phyloP scores from a whole-genome alignment of 2,888 invertebrate genomes.

The Ditula angustiorana region DNA sequence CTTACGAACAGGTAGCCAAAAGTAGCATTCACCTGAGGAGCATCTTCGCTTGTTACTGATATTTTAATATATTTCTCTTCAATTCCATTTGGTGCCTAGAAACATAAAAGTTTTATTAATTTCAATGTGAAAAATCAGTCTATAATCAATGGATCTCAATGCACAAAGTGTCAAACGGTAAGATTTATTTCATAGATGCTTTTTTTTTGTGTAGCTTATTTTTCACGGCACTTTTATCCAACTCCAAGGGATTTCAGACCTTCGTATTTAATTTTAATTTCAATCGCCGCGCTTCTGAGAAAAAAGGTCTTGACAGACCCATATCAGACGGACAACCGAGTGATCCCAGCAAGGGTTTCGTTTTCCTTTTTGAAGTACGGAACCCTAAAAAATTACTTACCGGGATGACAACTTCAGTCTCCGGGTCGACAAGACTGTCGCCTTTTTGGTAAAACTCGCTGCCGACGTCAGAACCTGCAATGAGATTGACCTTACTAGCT shows the following conservation, averaged over 20 bases:
- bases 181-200: too few relatives aligned
- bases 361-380: background rate
- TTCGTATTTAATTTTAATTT: too few relatives aligned
- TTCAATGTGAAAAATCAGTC: background rate
- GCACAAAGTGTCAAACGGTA: too few relatives aligned
- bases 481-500: background rate
- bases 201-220: too few relatives aligned
- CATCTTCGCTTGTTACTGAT: constrained; percentile 5
- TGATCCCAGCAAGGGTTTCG: too few relatives aligned
- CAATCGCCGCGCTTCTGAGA: too few relatives aligned
- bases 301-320: too few relatives aligned
- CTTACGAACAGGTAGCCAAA: background rate
- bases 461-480: background rate
- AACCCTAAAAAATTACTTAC: background rate
- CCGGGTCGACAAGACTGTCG: background rate
- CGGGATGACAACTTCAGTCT: background rate
- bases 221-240: too few relatives aligned
- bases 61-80: background rate
- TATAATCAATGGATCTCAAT: too few relatives aligned
- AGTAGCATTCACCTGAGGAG: background rate
- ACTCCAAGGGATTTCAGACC: too few relatives aligned
- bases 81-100: constrained; percentile 1
- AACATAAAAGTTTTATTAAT: background rate
- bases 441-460: background rate
- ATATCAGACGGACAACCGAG: too few relatives aligned